Evolutionary conservation across 2,888 invertebrate genomes (phyloP), one percentile per base, ranked within the genome.

Genomic region (Eupithecia inturbata): DNA sequence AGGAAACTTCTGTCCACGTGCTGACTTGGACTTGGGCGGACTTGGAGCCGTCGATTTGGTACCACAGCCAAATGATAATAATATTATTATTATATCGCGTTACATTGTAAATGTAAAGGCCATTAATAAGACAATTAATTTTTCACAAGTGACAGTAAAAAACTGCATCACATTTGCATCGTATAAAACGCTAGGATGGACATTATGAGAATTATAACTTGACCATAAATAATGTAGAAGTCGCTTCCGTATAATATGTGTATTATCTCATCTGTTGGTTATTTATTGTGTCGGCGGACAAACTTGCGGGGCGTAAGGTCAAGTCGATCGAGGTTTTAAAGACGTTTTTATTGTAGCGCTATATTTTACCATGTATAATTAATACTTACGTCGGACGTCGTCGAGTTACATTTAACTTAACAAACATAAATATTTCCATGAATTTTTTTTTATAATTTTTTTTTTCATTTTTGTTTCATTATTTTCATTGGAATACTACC

Each of bases 261-360:
- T 33, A 68, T 68, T 31, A 16, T 33, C 12, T 36, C 26, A 28
- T 60, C 5, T 70, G 22, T 70, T 70, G 4, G 69, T 72, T 67
- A 77, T 74, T 74, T 77, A 77, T 77, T 71, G 64, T 75, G 64
- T 72, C 63, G 68, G 36, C 45, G 41, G 70, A 70, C 60, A 67
- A 66, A 66, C 45, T 57, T 39, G 60, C n/a, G 57, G 77, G 77
- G 71, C 26, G 22, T 63, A 70, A 77, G 77, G 74, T 77, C 77
- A 77, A 71, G 69, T 67, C 67, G 63, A 75, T 68, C 66, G 64
- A 70, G 68, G 39, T 62, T 68, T 63, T 71, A 41, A 73, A 68
- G 26, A 19, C 53, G 12, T 70, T 41, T 70, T 70, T 49, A 71
- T 63, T 64, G 71, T 68, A 64, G 22, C 22, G 49, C 26, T 66